Conservation (phyloP, 1,140 invertebrate genomes). For the Sitodiplosis mosellana region DNA sequence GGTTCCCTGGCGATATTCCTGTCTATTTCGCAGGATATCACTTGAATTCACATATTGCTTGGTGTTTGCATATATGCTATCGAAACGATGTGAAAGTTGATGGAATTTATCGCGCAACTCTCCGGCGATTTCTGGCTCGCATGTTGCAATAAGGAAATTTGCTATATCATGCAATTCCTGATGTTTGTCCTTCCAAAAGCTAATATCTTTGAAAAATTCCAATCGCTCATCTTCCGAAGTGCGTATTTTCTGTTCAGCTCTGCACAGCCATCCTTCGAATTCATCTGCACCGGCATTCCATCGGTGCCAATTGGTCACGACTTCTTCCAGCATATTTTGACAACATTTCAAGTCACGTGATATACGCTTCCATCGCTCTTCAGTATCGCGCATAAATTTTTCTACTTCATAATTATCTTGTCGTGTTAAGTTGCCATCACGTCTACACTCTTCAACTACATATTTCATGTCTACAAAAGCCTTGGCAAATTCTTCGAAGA, state of each 20-base stretch:
- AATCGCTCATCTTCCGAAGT: slow-evolving; percentile 66
- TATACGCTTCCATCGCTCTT: slow-evolving; percentile 73
- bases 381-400: slow-evolving; percentile 67
- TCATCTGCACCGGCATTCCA: slow-evolving; percentile 55
- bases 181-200: slow-evolving; percentile 75
- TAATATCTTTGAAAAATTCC: slow-evolving; percentile 80
- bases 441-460: slow-evolving; percentile 78
- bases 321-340: slow-evolving; percentile 74
- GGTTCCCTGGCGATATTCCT: slow-evolving; percentile 61
- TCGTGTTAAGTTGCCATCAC: slow-evolving; percentile 59
- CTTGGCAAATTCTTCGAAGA: slow-evolving; percentile 88
- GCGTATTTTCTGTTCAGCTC: slow-evolving; percentile 56
- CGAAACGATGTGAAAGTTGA: slow-evolving; percentile 56
- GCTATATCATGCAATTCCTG: slow-evolving; percentile 65
- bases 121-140: slow-evolving; percentile 55
- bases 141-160: slow-evolving; percentile 74
- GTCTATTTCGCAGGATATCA: slow-evolving; percentile 60
- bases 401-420: slow-evolving; percentile 61
- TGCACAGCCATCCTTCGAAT: slow-evolving; percentile 61
- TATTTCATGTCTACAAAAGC: slow-evolving; percentile 81
- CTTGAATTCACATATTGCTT: slow-evolving; percentile 74
- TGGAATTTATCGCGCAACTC: slow-evolving; percentile 58
- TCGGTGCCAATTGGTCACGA: slow-evolving; percentile 69
- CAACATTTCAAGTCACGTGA: slow-evolving; percentile 79
- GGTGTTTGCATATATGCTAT: slow-evolving; percentile 59